Base-by-base conservation (phyloP, 2,113 vertebrate species). In the Morone saxatilis region DNA sequence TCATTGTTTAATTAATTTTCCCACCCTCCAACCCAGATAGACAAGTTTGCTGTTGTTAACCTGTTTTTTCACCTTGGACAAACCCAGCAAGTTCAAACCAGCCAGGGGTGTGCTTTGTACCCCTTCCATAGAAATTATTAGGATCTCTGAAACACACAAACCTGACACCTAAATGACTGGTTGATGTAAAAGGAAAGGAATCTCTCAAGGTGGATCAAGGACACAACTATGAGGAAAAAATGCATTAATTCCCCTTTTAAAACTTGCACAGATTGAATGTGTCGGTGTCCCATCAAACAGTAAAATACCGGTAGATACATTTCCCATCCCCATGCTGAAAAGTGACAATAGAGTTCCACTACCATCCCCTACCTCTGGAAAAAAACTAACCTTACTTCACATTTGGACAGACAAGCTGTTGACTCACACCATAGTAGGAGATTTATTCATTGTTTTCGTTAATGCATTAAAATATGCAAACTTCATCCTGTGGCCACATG, bases 391-490 rank as follows among this genome's bases (percentile, higher is more conserved):
- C 47, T 22, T 40, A 19, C 25, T 56, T 71, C 19, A 62, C 56
- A 67, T 72, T 74, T 81, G 57, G 36, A 36, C 51, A 51, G 67
- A 41, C 45, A 56, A 57, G 31, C 51, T 51, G 54, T 51, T 82
- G 60, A 86, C 73, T 69, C 25, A 51, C 10, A 11, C 43, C 38
- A 51, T 5, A 45, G 36, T 4, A 11, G 20, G 43, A 66, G 78
- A 87, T 81, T 74, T 71, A 81, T 56, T 84, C 79, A 88, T 84
- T 84, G 84, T 91, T 86, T 89, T 82, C 31, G 80, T 85, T 66
- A 71, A 82, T 70, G 47, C 71, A 71, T 79, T 63, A 90, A 91
- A 83, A 69, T 71, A 79, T 88, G 85, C 77, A 25, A 80, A 76
- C 78, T 84, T 83, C 20, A 87, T 84, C 66, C 47, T 74, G 48